Conservation (phyloP, 2,888 invertebrate genomes). For the Andrena chrysosceles region DNA sequence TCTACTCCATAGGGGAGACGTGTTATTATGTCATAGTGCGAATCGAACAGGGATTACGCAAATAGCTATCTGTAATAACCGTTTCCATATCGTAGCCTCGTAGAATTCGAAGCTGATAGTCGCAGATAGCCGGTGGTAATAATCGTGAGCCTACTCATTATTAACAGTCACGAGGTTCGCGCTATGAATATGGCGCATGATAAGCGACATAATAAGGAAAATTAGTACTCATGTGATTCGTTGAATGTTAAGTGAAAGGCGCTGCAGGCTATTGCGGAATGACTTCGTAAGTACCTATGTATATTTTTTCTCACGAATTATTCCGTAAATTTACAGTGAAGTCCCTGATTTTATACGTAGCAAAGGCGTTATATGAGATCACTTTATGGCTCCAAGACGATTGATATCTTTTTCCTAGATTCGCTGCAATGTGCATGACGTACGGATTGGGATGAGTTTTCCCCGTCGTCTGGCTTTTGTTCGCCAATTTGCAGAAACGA, state of each 20-base stretch:
- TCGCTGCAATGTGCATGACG: neutral
- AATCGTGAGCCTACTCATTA: neutral
- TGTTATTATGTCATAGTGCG: neutral
- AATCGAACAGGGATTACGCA: neutral
- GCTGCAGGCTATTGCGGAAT: neutral
- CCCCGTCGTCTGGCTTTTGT: no score
- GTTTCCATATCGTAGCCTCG: neutral
- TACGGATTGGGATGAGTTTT: neutral
- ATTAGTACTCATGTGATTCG: constrained; percentile 12
- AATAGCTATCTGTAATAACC: neutral
- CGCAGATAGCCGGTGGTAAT: no score
- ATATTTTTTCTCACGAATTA: neutral
- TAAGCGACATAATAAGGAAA: neutral
- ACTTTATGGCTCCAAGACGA: no score
- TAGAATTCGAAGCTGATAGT: no score
- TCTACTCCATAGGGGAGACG: neutral
- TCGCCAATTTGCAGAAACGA: neutral
- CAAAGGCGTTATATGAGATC: no score
- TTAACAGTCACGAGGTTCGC: neutral
- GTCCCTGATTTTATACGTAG: no score
- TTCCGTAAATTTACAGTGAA: neutral
- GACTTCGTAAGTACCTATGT: neutral
- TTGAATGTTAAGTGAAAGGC: constrained; percentile 28
- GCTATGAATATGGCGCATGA: neutral
- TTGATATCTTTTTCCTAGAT: no score